phyloP scores from a whole-genome alignment of 2,888 invertebrate genomes.

The Epinotia demarniana region DNA sequence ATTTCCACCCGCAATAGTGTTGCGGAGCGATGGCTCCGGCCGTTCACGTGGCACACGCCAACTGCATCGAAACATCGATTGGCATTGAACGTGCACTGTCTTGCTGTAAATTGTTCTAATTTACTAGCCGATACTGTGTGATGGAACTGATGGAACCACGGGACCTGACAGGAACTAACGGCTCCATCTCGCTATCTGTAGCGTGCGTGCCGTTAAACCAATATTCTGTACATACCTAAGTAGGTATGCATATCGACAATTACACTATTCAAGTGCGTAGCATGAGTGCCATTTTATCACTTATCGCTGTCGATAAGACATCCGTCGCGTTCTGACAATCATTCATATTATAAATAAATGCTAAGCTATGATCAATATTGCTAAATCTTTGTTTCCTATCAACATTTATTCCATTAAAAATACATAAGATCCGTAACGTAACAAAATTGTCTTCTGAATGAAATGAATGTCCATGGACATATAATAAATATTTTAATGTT shows the following conservation, averaged over 20 bases:
- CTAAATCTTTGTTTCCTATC: background rate
- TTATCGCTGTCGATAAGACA: background rate
- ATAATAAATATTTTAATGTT: constrained; percentile 17
- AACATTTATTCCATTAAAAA: background rate
- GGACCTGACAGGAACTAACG: constrained; percentile 32
- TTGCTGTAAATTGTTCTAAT: constrained; percentile 42
- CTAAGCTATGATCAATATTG: background rate
- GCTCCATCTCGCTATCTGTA: constrained; percentile 13
- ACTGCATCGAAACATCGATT: constrained; percentile 55
- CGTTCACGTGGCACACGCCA: constrained; percentile 49
- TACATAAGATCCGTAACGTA: constrained; percentile 9
- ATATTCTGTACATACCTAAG: background rate
- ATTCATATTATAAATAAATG: background rate
- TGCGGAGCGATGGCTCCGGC: background rate
- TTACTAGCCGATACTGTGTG: constrained; percentile 21
- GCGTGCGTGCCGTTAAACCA: background rate
- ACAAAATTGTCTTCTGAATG: constrained; percentile 3
- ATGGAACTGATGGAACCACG: constrained; percentile 29
- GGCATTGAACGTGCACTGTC: constrained; percentile 64
- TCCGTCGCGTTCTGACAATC: too few relatives aligned
- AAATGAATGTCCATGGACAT: constrained; percentile 10
- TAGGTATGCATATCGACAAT: background rate
- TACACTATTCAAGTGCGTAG: background rate
- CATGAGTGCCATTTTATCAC: too few relatives aligned
- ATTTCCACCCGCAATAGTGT: background rate